phyloP scores from a whole-genome alignment of 92 coral and sea anemone genomes.

The Epizoanthus scotinus region DNA sequence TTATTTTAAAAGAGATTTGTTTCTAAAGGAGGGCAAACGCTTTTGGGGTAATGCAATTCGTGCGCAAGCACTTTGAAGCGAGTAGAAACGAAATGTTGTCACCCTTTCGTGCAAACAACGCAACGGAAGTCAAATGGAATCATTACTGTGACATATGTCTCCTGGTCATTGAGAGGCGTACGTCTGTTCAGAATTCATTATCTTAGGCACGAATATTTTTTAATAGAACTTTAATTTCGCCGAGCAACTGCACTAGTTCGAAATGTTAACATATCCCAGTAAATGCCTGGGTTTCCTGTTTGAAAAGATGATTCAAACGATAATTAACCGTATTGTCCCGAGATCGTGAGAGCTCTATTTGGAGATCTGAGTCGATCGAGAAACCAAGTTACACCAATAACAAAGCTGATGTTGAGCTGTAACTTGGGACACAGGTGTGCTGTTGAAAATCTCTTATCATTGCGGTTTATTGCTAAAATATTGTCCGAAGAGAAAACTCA shows the following conservation, averaged over 20 bases:
- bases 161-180: conserved; percentile 65
- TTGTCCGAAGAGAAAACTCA: conserved; percentile 27
- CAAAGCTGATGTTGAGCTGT: conserved; percentile 52
- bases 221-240: conserved; percentile 83
- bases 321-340: conserved; percentile 69
- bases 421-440: conserved; percentile 41
- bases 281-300: conserved; percentile 93
- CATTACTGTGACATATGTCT: conserved; percentile 71
- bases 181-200: conserved; percentile 60
- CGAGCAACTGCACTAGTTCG: conserved; percentile 63
- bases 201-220: conserved; percentile 53
- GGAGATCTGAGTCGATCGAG: conserved; percentile 62
- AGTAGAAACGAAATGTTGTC: conserved; percentile 45
- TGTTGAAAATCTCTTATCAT: conserved; percentile 51
- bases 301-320: conserved; percentile 66
- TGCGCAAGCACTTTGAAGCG: conserved; percentile 17
- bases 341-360: conserved; percentile 92
- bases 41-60: conserved; percentile 13
- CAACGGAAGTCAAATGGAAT: conserved; percentile 81
- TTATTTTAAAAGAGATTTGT: conserved; percentile 22
- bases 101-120: conserved; percentile 42
- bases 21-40: conserved; percentile 21
- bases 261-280: conserved; percentile 73
- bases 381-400: conserved; percentile 71
- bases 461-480: conserved; percentile 46